Evolutionary conservation across 2,888 invertebrate genomes (phyloP), one percentile per base, ranked within the genome.

Genomic region (Andrena haemorrhoa): DNA sequence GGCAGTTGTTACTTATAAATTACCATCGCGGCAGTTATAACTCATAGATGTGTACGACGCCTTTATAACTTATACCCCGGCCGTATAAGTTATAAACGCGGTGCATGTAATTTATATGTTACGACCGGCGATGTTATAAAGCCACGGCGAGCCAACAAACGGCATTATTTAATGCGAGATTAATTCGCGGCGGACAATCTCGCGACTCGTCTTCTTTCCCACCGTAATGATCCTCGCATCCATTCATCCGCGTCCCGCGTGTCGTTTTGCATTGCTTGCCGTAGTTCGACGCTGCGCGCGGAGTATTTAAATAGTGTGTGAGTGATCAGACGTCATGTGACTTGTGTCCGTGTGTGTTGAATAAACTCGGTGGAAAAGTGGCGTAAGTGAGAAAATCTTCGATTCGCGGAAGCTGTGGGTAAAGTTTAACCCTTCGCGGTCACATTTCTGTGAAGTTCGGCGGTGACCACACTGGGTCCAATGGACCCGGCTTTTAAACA

Each of bases 1-100:
- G 87, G 75, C 84, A 83, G 80, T 87, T 73, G 84, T 86, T 82
- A 86, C 86, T 79, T 87, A 87, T 86, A 84, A 84, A 87, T 87
- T 87, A 84, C 75, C 79, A 84, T 82, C 86, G 65, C 51, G 61
- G 73, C 74, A 66, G 84, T 82, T 84, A 78, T 87, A 83, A 87
- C 72, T 87, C 79, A 86, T 82, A 84, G 82, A 84, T 66, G 41
- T 8, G 77, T 60, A 64, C 75, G 85, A 79, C 85, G 76, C 79
- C 77, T 85, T 70, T 85, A 86, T 87, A 86, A 86, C 76, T 87
- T 86, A 82, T 61, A 84, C 20, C 64, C 49, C 41, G 75, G 63
- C 61, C 72, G 69, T 82, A 64, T 84, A 84, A 84, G 79, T 84
- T 80, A 82, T 79, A 82, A 80, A 69, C 75, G 65, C 61, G 66